These are phyloP conservation scores for Pelvicachromis taeniatus DNA, from an alignment of 2,113 vertebrate species.

Conservation along the genomic window DNA sequence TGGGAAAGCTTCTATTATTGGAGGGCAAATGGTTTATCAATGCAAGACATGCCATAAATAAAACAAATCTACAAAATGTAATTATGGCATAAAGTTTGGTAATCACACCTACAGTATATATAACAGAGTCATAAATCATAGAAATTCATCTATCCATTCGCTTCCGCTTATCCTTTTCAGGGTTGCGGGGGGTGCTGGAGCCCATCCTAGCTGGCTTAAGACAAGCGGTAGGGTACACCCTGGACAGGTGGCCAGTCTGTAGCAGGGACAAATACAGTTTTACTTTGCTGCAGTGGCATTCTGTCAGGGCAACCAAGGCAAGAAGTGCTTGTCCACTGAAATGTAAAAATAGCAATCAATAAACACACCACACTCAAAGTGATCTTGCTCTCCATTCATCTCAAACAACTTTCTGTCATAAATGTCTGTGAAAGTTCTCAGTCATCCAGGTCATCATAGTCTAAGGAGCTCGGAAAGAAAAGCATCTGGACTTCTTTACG, in stretches of 20 bases:
- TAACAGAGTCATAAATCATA: rapidly evolving
- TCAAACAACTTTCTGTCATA: background rate
- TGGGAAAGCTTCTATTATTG: background rate
- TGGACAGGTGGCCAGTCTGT: no score
- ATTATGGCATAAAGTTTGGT: background rate
- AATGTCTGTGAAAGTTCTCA: no score
- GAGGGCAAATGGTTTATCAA: background rate
- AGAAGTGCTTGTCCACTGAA: background rate
- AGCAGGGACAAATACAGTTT: background rate
- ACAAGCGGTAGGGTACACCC: no score
- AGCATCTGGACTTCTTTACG: no score
- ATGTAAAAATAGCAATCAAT: background rate
- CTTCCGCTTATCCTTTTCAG: no score
- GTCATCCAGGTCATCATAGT: no score
- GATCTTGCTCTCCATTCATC: background rate
- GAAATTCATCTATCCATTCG: no score
- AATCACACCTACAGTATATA: background rate
- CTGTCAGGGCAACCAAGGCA: background rate
- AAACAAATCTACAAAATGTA: no score
- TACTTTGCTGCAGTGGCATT: background rate
- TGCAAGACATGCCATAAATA: background rate
- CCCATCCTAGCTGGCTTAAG: no score
- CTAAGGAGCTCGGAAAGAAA: no score
- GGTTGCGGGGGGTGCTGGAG: no score
- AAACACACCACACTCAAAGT: background rate